These are phyloP conservation scores for Drosophila emarginata DNA, from an alignment of 2,888 invertebrate species.

Conservation along the genomic window DNA sequence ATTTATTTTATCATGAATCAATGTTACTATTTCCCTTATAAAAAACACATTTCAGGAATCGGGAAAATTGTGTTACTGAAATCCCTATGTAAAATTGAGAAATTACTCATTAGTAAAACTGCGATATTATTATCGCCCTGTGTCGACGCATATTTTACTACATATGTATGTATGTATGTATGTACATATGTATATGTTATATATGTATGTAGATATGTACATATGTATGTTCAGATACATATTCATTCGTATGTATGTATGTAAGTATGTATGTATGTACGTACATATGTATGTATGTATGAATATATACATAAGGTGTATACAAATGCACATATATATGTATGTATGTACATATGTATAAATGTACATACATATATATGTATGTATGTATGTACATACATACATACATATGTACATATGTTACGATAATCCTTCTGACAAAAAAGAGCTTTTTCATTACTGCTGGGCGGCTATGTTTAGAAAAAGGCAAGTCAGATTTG, in stretches of 20 bases:
- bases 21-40: too few species aligned
- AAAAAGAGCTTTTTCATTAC: conserved; percentile 4
- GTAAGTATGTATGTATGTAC: background rate
- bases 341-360: too few species aligned
- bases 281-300: background rate
- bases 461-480: conserved; percentile 8
- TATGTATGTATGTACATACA: background rate
- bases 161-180: background rate
- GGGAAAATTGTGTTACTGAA: too few species aligned
- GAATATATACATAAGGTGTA: background rate
- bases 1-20: too few species aligned
- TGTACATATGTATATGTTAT: too few species aligned
- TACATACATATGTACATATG: background rate
- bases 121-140: background rate
- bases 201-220: too few species aligned
- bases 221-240: too few species aligned
- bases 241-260: background rate
- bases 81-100: background rate
- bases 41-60: too few species aligned
- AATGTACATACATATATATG: background rate
- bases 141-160: too few species aligned
- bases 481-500: conserved; percentile 18
- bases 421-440: conserved; percentile 7
- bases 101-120: background rate
- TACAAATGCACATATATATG: too few species aligned